These are phyloP conservation scores for Tiaroga cobitis DNA, from an alignment of 2,797 vertebrate genomes.

Conservation along the genomic window DNA sequence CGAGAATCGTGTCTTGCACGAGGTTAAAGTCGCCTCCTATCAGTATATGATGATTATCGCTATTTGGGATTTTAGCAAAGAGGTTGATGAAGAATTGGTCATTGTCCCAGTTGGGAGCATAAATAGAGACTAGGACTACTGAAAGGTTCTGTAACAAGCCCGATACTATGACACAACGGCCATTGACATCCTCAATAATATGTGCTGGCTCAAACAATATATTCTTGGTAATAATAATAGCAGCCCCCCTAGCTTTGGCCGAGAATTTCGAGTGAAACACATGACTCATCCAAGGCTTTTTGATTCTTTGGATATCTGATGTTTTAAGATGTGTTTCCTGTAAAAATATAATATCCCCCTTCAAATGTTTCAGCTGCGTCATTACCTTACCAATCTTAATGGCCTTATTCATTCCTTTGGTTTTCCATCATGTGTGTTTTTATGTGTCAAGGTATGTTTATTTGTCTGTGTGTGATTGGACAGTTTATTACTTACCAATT, in stretches of 20 bases:
- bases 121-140: not conserved
- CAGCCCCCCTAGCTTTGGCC: not conserved
- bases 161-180: not conserved
- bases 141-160: not conserved
- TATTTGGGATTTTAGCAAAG: not conserved
- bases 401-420: too few relatives aligned
- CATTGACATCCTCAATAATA: not conserved
- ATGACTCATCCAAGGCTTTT: not conserved
- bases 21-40: not conserved
- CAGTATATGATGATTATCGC: not conserved
- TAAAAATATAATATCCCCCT: not conserved
- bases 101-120: not conserved
- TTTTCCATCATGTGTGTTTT: not conserved
- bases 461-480: not conserved
- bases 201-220: not conserved
- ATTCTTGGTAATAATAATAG: too few relatives aligned
- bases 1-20: not conserved
- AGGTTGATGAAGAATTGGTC: too few relatives aligned
- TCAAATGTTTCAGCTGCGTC: not conserved
- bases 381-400: too few relatives aligned
- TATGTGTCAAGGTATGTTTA: not conserved
- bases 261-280: conserved; percentile 5
- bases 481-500: not conserved
- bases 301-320: not conserved
- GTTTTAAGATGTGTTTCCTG: not conserved